A percentile compares a stretch with the other conserved stretches of the same genome.
These are phyloP conservation scores for Cynocephalus volans DNA, from an alignment of 2,113 vertebrate species.

Conservation along the genomic window DNA sequence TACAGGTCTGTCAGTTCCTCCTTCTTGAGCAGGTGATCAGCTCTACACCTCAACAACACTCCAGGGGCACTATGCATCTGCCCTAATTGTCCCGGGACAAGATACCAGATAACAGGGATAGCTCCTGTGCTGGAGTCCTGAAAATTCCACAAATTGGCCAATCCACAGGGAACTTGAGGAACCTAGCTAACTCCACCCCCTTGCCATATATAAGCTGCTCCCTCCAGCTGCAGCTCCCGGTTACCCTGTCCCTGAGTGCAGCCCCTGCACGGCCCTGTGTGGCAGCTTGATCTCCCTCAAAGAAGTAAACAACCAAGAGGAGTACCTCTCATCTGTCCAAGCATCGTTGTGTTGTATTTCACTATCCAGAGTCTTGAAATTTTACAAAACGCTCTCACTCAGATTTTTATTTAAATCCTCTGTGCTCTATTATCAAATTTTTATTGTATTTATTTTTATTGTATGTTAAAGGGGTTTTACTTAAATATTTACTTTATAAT, in stretches of 20 bases:
- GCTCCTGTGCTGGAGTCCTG: background rate
- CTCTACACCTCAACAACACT: background rate
- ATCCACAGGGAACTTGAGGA: background rate
- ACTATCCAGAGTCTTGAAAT: background rate
- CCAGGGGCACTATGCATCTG: background rate
- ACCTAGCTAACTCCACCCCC: background rate
- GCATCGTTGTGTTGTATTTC: background rate
- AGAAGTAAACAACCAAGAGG: background rate
- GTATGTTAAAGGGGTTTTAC: background rate
- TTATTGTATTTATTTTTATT: background rate
- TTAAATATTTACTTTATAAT: conserved; percentile 11
- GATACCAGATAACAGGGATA: background rate
- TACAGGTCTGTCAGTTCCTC: background rate
- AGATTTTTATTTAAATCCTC: background rate
- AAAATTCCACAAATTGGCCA: conserved; percentile 3
- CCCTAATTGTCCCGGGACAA: background rate
- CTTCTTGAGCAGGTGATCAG: conserved; percentile 27
- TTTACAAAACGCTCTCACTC: background rate
- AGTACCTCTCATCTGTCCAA: background rate
- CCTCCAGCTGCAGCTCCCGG: background rate
- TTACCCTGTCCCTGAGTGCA: background rate
- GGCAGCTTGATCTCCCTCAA: background rate
- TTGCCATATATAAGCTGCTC: background rate
- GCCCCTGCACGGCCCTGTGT: background rate
- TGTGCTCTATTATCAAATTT: background rate